Evolutionary conservation across 23 tunicate genomes (phyloP), one percentile per base, ranked within the genome.

Genomic region (Styela clava): DNA sequence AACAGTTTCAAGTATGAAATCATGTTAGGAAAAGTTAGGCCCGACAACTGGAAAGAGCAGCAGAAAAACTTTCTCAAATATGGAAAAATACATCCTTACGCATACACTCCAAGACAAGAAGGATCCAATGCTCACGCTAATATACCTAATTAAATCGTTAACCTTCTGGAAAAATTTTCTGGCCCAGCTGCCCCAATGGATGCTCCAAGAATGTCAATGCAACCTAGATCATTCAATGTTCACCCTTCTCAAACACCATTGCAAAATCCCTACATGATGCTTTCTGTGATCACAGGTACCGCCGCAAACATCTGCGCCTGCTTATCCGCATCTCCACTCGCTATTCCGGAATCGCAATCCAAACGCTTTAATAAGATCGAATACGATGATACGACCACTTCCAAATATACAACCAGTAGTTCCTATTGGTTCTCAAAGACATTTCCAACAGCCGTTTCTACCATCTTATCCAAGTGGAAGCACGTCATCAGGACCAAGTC

Each of bases 31-130:
- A 30, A 85, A 28, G 86, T 80, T 26, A 70, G 88, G 73, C 79
- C 97, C 1, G 91, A 92, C 51, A 92, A 92, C 86, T 92, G 86
- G 84, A 63, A 37, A 27, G 29, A 79, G 34, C 44, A 88, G 24
- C 22, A 83, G 0, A 31, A 82, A 27, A 71, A 69, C 21, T 44
- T 52, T 29, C 0, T 33, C n/a, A 76, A 76, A 44, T 76, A 76
- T 24, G 81, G 81, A 76, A 76, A 52, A 76, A 9, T 44, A 64
- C 81, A 76, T 44, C 81, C 81, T 44, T 9, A 76, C 24, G 81
- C 65, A 52, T 52, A 52, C 31, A 52, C 65, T 21, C 44, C 81
- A 44, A 76, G 29, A 25, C 81, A 76, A 27, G 65, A 31, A 7
- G 81, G 65, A 0, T 64, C 81, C 0, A 52, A 44, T 22, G 65